phyloP scores from a whole-genome alignment of 2,888 invertebrate genomes.

The Thecocarcelia acutangulata region DNA sequence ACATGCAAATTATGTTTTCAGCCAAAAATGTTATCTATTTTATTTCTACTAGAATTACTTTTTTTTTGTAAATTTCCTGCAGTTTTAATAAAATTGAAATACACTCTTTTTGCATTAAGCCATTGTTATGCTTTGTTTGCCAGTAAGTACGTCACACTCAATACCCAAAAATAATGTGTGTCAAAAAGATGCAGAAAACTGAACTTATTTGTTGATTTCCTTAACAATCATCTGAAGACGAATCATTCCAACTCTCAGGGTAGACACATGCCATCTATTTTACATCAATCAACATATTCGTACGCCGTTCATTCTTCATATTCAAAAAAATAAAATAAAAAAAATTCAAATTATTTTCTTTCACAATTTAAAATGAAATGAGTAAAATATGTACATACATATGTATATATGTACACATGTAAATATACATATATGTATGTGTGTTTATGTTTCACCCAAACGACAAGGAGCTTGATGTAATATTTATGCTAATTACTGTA shows the following conservation, averaged over 20 bases:
- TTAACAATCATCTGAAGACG: constrained; percentile 24
- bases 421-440: too few species aligned
- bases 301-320: not conserved
- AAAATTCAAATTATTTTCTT: constrained; percentile 59
- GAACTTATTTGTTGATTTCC: constrained; percentile 42
- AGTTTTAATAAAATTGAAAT: too few species aligned
- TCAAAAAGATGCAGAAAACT: constrained; percentile 55
- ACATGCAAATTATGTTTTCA: too few species aligned
- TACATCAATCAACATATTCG: constrained; percentile 37
- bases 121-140: not conserved
- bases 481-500: constrained; percentile 47
- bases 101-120: too few species aligned
- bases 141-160: constrained; percentile 33
- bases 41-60: too few species aligned
- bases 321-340: not conserved
- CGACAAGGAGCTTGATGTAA: constrained; percentile 4
- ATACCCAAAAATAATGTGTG: constrained; percentile 33
- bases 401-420: too few species aligned
- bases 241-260: not conserved
- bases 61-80: too few species aligned
- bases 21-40: too few species aligned
- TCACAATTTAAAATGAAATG: constrained; percentile 1
- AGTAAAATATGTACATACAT: not conserved
- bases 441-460: constrained; percentile 3
- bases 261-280: constrained; percentile 25